These are phyloP conservation scores for Xerus inauris DNA, from an alignment of 2,113 vertebrate genomes.

Conservation along the genomic window DNA sequence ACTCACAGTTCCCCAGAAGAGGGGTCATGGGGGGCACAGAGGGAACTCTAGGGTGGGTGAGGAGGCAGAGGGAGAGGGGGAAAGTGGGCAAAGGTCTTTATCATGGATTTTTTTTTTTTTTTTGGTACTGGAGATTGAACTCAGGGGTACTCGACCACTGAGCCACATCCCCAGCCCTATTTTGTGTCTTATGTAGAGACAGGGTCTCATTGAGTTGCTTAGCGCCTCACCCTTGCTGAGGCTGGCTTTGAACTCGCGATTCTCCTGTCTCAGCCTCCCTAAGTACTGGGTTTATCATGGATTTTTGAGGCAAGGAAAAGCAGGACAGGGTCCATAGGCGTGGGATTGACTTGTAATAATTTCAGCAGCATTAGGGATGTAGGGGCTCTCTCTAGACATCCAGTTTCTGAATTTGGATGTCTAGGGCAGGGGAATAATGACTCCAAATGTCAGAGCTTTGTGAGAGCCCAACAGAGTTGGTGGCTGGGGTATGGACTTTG, in stretches of 20 bases:
- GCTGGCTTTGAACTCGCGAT: too few species aligned
- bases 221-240: too few species aligned
- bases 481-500: neutral
- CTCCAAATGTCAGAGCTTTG: neutral
- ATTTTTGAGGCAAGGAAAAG: rapidly evolving
- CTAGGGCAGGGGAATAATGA: too few species aligned
- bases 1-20: neutral
- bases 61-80: neutral
- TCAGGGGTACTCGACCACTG: too few species aligned
- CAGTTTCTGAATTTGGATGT: neutral
- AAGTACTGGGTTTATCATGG: rapidly evolving
- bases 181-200: too few species aligned
- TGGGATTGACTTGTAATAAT: neutral
- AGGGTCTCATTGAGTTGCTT: too few species aligned
- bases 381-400: too few species aligned
- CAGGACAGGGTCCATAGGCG: neutral
- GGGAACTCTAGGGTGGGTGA: neutral
- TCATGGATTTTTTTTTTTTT: rapidly evolving
- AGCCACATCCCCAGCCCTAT: too few species aligned
- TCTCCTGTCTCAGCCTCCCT: too few species aligned
- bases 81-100: too few species aligned
- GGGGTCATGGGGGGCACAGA: rapidly evolving
- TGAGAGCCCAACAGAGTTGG: neutral
- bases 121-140: too few species aligned
- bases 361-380: rapidly evolving